Percentiles rank a stretch among this genome's conserved stretches.
phyloP scores from a whole-genome alignment of 2,888 invertebrate species.

The Cecidostiba fungosa region DNA sequence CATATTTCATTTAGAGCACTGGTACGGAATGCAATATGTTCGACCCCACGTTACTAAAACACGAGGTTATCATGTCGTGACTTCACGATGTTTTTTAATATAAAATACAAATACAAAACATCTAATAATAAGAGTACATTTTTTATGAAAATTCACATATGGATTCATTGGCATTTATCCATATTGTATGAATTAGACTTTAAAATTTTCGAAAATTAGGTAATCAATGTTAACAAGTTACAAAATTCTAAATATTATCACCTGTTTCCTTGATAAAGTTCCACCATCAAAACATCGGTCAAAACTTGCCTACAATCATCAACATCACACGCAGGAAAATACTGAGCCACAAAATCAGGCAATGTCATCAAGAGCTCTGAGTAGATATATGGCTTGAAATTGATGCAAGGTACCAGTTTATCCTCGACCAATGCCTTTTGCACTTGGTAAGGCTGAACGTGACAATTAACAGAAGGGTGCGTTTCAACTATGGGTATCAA shows the following conservation, averaged over 20 bases:
- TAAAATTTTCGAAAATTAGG: too few species aligned
- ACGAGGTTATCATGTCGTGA: too few species aligned
- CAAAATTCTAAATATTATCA: constrained; percentile 81
- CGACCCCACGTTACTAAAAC: too few species aligned
- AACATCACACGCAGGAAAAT: constrained; percentile 89
- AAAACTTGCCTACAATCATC: constrained; percentile 90
- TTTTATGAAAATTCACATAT: too few species aligned
- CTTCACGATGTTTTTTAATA: too few species aligned
- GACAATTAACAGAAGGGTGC: constrained; percentile 82
- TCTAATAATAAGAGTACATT: too few species aligned
- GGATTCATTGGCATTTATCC: too few species aligned
- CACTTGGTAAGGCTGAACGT: constrained; percentile 81
- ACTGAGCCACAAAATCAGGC: constrained; percentile 89
- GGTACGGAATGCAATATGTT: too few species aligned
- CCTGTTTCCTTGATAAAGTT: constrained; percentile 92
- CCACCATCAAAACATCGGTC: constrained; percentile 88
- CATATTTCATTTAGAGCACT: too few species aligned
- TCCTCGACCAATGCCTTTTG: constrained; percentile 91
- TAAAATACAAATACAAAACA: too few species aligned
- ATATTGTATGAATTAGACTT: too few species aligned
- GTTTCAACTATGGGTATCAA: constrained; percentile 88
- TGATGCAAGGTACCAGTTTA: constrained; percentile 92
- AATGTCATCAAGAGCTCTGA: constrained; percentile 91
- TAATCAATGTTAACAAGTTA: too few species aligned
- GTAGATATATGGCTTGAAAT: constrained; percentile 92